phyloP scores from a whole-genome alignment of 2,797 vertebrate species.

The Eleutherodactylus coqui region DNA sequence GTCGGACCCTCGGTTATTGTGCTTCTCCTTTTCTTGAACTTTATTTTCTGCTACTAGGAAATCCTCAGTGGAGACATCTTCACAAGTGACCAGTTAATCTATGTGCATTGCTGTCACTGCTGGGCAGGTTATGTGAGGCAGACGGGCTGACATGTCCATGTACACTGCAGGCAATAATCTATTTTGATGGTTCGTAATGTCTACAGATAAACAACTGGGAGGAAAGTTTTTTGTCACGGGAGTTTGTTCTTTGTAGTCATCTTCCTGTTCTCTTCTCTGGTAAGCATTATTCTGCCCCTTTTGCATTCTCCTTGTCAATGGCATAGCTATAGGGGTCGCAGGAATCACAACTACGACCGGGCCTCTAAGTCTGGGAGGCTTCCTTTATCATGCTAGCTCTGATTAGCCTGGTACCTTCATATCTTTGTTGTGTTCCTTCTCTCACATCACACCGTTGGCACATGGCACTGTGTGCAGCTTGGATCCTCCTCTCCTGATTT shows the following conservation, averaged over 20 bases:
- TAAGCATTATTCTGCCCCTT: not conserved
- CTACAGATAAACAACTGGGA: not conserved
- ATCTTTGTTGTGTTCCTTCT: no score
- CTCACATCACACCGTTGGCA: no score
- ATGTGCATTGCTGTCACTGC: conserved; percentile 12
- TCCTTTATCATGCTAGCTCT: no score
- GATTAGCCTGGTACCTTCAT: no score
- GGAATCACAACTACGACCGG: no score
- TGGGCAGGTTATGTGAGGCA: conserved; percentile 11
- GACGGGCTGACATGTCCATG: not conserved
- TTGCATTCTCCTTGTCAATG: no score
- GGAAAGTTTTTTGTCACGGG: not conserved
- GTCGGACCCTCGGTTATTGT: not conserved
- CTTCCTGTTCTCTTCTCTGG: not conserved
- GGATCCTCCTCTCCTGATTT: no score
- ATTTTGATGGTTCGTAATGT: not conserved
- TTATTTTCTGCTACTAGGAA: not conserved
- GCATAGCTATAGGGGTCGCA: no score
- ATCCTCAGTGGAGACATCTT: conserved; percentile 28
- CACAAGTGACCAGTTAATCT: conserved; percentile 20
- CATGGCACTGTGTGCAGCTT: no score
- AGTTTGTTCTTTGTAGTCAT: not conserved
- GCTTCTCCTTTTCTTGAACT: conserved; percentile 5
- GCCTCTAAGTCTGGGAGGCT: no score
- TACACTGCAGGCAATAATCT: conserved; percentile 22